Base-by-base conservation (phyloP, 2,113 vertebrate genomes). In the Aplodontia rufa region DNA sequence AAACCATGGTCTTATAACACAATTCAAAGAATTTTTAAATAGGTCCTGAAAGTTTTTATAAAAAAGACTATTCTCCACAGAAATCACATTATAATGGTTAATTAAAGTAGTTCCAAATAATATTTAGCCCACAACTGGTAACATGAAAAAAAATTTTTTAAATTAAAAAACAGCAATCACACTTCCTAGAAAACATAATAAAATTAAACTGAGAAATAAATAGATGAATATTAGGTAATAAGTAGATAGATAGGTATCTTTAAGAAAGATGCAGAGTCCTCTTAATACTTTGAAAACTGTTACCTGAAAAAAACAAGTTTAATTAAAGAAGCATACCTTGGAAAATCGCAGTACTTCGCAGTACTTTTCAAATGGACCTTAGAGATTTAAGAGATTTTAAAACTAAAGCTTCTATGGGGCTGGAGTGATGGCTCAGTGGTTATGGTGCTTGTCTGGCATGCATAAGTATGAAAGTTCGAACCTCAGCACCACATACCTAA, bases 1-100 rank as follows among this genome's bases (percentile, higher is more conserved):
- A 88, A 97, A 89, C 47, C 51, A 92, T 75, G 12, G 85, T 83
- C 60, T 62, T 94, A 3, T 71, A 95, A 80, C 26, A n/a, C 19
- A 95, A n/a, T 40, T 3, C 42, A 74, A 12, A 22, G 22, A 92
- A 66, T 47, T 79, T 79, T 95, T 84, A 91, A 83, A 45, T 85
- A 3, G 78, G 17, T 71, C 89, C 60, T 76, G 37, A 88, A 92
- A 95, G 40, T 47, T 71, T 60, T 60, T 22, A 74, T 60, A 75
- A 85, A 93, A 90, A 40, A 90, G 37, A 42, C 19, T 53, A 81
- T 84, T 75, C 40, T 30, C 47, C 24, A 84, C 9, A 69, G 26
- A 92, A 94, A 66, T 85, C 53, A 60, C 47, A 91, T 69, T 62
- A 68, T 13, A 68, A 87, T 71, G 42, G 35, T 71, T 69, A 82